Percentiles rank a stretch among this genome's conserved stretches.
Evolutionary conservation across 2,797 vertebrate species (phyloP).

Genomic region (Corythornis leucogaster): DNA sequence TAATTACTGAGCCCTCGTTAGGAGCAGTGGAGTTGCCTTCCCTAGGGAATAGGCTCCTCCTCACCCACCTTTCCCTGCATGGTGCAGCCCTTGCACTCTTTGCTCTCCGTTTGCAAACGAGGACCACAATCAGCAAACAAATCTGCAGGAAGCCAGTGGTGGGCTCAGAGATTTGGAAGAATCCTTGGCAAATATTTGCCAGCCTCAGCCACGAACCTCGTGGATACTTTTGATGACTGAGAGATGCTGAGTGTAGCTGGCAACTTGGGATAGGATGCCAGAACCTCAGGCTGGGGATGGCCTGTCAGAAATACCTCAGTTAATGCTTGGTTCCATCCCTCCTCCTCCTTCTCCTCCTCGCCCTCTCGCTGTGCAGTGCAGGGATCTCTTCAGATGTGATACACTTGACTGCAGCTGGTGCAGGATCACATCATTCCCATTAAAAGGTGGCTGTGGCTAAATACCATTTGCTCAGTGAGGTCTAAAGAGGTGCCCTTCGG

Average conservation of each 20-base stretch:
- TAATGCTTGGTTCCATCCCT: neutral
- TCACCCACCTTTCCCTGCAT: accelerated
- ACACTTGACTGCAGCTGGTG: neutral
- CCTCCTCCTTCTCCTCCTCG: neutral
- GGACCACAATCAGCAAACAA: conserved; percentile 44
- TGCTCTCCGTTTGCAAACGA: conserved; percentile 37
- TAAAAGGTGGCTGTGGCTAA: conserved; percentile 5
- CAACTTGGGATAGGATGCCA: neutral
- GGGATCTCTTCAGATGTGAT: neutral
- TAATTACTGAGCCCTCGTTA: neutral
- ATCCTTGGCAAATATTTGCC: conserved; percentile 70
- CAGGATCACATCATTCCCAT: conserved; percentile 17
- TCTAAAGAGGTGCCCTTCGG: conserved; percentile 16
- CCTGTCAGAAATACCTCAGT: neutral
- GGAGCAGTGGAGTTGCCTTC: neutral
- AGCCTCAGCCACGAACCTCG: neutral
- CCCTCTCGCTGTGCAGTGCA: neutral
- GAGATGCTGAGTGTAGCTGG: neutral
- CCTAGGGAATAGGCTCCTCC: neutral
- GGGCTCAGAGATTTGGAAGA: conserved; percentile 46
- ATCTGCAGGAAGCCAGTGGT: neutral
- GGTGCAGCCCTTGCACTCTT: accelerated
- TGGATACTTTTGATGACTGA: neutral
- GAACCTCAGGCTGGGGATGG: neutral
- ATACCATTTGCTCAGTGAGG: neutral